Evolutionary conservation across 1,140 invertebrate species (phyloP), one percentile per base, ranked within the genome.

Genomic region (Neotoxoptera formosana): DNA sequence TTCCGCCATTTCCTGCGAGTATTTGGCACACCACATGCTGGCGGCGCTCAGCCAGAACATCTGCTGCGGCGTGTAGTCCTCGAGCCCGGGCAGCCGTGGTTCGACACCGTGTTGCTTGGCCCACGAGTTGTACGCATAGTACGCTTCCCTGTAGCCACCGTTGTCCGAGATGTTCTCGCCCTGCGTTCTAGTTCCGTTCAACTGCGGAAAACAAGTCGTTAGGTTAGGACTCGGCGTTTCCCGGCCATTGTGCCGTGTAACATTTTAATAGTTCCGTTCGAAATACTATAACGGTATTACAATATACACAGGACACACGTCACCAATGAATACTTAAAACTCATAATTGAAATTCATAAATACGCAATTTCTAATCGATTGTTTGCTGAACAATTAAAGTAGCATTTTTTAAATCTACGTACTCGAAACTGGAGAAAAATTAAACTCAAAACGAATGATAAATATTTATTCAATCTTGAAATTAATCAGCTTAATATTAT

Each of bases 141-240:
- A 99, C 0, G 98, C 97, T 94, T 98, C 97, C 95, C 98, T 98
- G 45, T 98, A 96, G 2, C 98, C 98, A 30, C 98, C 98, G 95
- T 98, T 98, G 95, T 99, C 98, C 0, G 98, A 98, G 87, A 99
- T 98, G 95, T 99, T 99, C 95, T 99, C 98, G n/a, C 97, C 97
- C 95, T 98, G 97, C 1, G 98, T 98, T 94, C 98, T 98, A 51
- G 98, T 97, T 67, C 98, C 97, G 94, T 99, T 99, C 51, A 98
- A 94, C 97, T 98, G 94, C 25, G 83, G 23, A 84, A 41, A 36
- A 84, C 1, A 25, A 60, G 7, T 21, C 76, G 6, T 81, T 7
- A 4, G 30, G 30, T 67, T 17, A n/a, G 17, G 76, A 6, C 14
- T 6, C 9, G 9, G 25, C 30, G 56, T n/a, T n/a, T n/a, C n/a